A percentile compares a stretch with the other conserved stretches of the same genome.
These are phyloP conservation scores for Heliornis fulica DNA, from an alignment of 2,113 vertebrate genomes.

Conservation along the genomic window DNA sequence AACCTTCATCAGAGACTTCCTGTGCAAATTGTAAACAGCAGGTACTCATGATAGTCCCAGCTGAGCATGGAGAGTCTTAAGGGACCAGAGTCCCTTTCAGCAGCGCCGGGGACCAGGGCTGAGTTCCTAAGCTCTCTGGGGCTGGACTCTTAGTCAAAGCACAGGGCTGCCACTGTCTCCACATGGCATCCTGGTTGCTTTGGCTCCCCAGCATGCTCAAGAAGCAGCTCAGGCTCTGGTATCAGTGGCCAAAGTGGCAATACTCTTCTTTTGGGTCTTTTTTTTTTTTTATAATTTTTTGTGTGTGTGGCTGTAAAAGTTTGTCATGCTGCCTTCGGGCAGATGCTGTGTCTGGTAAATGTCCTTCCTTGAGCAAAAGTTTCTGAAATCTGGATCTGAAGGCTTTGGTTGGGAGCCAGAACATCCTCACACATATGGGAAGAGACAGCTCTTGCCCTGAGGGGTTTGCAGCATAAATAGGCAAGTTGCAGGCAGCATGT, in stretches of 20 bases:
- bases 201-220: fast-evolving
- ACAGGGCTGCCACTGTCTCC: neutral
- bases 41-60: neutral
- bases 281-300: too few species aligned
- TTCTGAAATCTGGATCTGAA: neutral
- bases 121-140: neutral
- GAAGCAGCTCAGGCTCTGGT: neutral
- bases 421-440: neutral
- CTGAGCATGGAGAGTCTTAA: neutral
- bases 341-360: neutral
- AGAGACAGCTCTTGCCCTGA: neutral
- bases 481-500: neutral
- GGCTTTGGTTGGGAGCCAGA: neutral
- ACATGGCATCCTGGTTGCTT: neutral
- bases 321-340: neutral
- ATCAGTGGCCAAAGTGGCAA: neutral
- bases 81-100: neutral
- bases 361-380: neutral
- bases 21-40: neutral
- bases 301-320: neutral
- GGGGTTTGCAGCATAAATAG: neutral
- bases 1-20: neutral
- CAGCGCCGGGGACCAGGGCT: fast-evolving
- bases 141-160: neutral
- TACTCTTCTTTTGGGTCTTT: neutral